Base-by-base conservation (phyloP, 2,888 invertebrate species). In the Sericinus montela region DNA sequence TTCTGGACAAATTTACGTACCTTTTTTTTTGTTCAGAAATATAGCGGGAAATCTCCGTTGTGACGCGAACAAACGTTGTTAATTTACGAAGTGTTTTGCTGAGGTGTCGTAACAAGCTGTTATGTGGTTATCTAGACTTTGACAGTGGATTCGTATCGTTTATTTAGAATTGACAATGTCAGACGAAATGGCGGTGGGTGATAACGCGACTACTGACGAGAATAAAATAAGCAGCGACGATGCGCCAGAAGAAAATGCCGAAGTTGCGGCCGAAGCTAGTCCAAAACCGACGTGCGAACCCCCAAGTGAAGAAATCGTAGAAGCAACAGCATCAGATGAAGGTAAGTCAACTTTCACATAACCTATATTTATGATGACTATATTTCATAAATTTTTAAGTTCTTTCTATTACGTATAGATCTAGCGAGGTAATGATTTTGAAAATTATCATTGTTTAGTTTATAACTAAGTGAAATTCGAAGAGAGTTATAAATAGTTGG, bases 41-140 rank as follows among this genome's bases (percentile, higher is more conserved):
- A 86, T 74, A 87, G 87, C 87, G 87, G 87, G 87, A 87, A 87
- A 86, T 74, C 80, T 73, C 66, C 75, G 69, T 69, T 73, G 83
- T 81, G 87, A 85, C 87, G 86, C 87, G 79, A 72, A 75, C 71
- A 63, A 77, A 68, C 72, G 72, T 70, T 73, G 69, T 67, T 75
- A 77, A 73, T 74, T 80, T 69, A 69, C 74, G 62, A 64, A 69
- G 68, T 69, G 64, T 67, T 63, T 68, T 69, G 63, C 65, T 65
- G 63, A 60, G 73, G 78, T 79, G 72, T 77, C 71, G 71, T 74
- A 75, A 77, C 69, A 71, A 63, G 66, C 74, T 79, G 83, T 79
- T 82, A 83, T 85, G 86, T 75, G 74, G 74, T 69, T 72, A 69
- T 75, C 69, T 75, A 73, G 56, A 59, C 65, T 72, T 74, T 80